Base-by-base conservation (phyloP, 2,888 invertebrate genomes). In the Syrista parreyssii region DNA sequence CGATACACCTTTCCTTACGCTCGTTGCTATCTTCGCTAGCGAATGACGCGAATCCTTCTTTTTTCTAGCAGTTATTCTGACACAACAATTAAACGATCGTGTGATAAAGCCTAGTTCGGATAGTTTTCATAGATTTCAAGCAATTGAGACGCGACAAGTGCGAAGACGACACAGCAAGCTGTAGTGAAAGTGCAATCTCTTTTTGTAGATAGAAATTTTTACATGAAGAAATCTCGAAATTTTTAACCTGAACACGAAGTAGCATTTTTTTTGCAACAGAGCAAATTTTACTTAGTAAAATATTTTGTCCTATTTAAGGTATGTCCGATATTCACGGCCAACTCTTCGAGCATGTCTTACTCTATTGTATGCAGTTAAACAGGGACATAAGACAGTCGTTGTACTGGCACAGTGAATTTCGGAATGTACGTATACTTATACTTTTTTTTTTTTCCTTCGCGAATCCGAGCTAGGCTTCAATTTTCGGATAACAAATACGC, bases 401-500 rank as follows among this genome's bases (percentile, higher is more conserved):
- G 12, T 36, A 36, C 36, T 36, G 36, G 4, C 36, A 4, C n/a
- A 1, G 15, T 15, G 12, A 15, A 36, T 36, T 36, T 36, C 36
- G 36, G 12, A 36, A 36, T 12, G 12, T 36, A 36, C 15, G 36
- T 4, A 36, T 36, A 36, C 36, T 36, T 15, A 36, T 36, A 40
- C 12, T 40, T 40, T 40, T 15, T 40, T 40, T 15, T 40, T 40
- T 40, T 33, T 15, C 40, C 40, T 40, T 40, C 6, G 15, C 55
- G 55, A 23, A 76, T 80, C 77, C 77, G 75, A 82, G 78, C 79
- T 79, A 81, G 81, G 79, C 77, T 84, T 68, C 36, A 75, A 73
- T 80, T 76, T 79, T 80, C 69, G 76, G 73, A 77, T 81, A 83
- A 85, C 81, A 83, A 81, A 84, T 82, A 84, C 82, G 78, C 80